Evolutionary conservation across 2,113 vertebrate genomes (phyloP), one percentile per base, ranked within the genome.

Genomic region (Xiphorhynchus elegans): DNA sequence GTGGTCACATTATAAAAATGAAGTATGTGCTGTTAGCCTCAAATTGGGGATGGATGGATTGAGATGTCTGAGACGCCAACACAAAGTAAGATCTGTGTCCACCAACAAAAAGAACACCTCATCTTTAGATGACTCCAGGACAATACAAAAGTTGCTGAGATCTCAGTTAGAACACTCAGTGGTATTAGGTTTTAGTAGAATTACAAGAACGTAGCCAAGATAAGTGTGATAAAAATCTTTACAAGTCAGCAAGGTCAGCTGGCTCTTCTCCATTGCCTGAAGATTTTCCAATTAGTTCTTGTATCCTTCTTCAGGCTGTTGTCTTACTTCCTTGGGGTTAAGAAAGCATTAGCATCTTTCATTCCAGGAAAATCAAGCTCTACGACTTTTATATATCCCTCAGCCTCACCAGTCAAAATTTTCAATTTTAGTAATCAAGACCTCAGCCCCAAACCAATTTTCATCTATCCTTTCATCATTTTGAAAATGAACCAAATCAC

Each of bases 191-290:
- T 64, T 89, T 37, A 94, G 69, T 31, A 31, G 16, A 72, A 75
- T 23, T 17, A 81, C 60, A 94, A 63, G 60, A 78, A 67, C 1
- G 11, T 35, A 84, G 47, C 66, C 81, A 87, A 91, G 72, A 70
- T 21, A 68, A 91, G 62, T 7, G 8, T 50, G 66, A 89, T 64
- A 90, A 91, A 95, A 93, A 82, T 91, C 82, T 90, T 84, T 47
- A 63, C 66, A 69, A 91, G 62, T 83, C 87, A 90, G 58, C 70
- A 91, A 75, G 60, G 73, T 82, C 77, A 89, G 52, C 24, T 87
- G 62, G 82, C 58, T 92, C 49, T 64, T 83, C 83, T 89, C 44
- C 53, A 39, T 7, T 17, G n/a, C 49, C 44, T 90, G 40, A 78
- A 89, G 66, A 93, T 87, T 87, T 78, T 93, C 37, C 74, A 90